phyloP scores from a whole-genome alignment of 2,113 vertebrate genomes.

The Urocitellus parryii region DNA sequence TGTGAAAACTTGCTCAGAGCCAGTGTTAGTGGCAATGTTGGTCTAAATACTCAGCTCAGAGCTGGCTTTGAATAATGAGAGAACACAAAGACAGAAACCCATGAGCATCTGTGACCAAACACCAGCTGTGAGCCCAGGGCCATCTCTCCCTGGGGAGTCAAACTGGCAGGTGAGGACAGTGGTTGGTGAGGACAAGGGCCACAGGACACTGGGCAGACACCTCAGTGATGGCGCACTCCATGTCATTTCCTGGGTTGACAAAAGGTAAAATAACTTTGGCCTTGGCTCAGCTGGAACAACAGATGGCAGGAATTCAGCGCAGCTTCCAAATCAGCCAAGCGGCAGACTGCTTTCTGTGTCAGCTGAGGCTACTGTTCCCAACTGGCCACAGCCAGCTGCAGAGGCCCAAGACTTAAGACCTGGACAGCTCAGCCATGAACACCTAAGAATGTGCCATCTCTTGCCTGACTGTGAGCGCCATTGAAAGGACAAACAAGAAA shows the following conservation, averaged over 20 bases:
- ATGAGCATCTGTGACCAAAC: neutral
- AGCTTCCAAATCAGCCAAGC: conserved; percentile 78
- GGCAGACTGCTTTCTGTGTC: conserved; percentile 74
- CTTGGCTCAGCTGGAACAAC: conserved; percentile 81
- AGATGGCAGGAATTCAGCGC: conserved; percentile 81
- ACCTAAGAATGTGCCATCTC: neutral
- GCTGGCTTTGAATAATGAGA: neutral
- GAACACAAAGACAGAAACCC: neutral
- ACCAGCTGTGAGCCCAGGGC: conserved; percentile 4
- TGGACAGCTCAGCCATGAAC: neutral
- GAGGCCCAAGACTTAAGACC: neutral
- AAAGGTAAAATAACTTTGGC: conserved; percentile 1
- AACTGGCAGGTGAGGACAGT: neutral
- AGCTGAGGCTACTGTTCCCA: neutral
- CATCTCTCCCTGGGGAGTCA: neutral
- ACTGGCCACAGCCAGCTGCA: neutral
- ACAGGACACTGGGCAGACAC: conserved; percentile 59
- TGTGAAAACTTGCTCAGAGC: neutral
- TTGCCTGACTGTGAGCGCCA: neutral
- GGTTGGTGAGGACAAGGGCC: neutral
- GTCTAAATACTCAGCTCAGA: neutral
- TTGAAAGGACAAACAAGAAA: neutral
- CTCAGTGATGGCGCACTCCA: neutral
- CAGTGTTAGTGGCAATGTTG: neutral
- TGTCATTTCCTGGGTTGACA: conserved; percentile 59